Conservation (phyloP, 2,888 invertebrate species). For the Timema podura region DNA sequence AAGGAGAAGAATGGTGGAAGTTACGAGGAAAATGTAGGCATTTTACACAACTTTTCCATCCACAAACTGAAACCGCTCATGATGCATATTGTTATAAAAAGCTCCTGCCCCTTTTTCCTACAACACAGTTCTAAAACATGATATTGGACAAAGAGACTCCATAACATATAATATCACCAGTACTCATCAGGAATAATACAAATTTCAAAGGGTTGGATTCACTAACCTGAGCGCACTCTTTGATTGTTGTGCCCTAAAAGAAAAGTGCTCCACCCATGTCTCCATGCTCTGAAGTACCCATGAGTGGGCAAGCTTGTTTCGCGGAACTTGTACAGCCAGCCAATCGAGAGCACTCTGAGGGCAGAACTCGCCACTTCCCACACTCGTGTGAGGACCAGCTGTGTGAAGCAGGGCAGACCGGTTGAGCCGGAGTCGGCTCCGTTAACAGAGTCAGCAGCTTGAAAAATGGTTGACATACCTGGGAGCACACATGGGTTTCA, state of each 20-base stretch:
- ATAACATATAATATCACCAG: slow-evolving; percentile 1
- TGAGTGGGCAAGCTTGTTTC: slow-evolving; percentile 85
- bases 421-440: slow-evolving; percentile 67
- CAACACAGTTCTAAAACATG: too few species aligned
- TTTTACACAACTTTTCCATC: too few species aligned
- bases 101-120: too few species aligned
- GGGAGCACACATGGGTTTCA: slow-evolving; percentile 27
- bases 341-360: slow-evolving; percentile 91
- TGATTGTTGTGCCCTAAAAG: slow-evolving; percentile 80
- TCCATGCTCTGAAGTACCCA: slow-evolving; percentile 92
- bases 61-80: too few species aligned
- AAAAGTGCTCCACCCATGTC: slow-evolving; percentile 86
- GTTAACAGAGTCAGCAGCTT: slow-evolving; percentile 84
- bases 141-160: too few species aligned
- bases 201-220: too few species aligned
- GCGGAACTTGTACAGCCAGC: slow-evolving; percentile 76
- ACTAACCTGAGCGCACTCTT: slow-evolving; percentile 76
- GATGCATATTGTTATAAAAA: too few species aligned
- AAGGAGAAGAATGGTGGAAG: too few species aligned
- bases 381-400: slow-evolving; percentile 78
- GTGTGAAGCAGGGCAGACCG: slow-evolving; percentile 86
- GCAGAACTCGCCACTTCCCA: slow-evolving; percentile 90
- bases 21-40: too few species aligned
- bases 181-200: background rate
- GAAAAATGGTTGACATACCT: slow-evolving; percentile 87